Base-by-base conservation (phyloP, 2,888 invertebrate genomes). In the Cordylochernes scorpioides region DNA sequence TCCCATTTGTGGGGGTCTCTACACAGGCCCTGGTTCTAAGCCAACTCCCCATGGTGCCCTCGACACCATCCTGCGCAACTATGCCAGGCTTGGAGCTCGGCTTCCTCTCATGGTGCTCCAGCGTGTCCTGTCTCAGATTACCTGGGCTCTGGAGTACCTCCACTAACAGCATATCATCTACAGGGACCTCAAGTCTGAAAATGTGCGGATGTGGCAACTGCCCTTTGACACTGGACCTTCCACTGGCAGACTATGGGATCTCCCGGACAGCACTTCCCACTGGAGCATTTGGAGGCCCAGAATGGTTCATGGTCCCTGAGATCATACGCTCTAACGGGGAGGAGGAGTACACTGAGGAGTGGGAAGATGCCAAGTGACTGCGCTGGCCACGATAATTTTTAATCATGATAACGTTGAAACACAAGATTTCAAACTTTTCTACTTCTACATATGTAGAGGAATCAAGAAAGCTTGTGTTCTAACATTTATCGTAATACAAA, bases 261-360 rank as follows among this genome's bases (percentile, higher is more conserved):
- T 82, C 82, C 45, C 62, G 84, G 24, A 61, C 73, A 39, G 80
- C 72, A 2, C 63, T 82, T 6, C 80, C 84, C 0, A 77, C 77
- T 2, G 82, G 84, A 1, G 75, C 82, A 0, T 94, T 91, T 57
- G 94, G 91, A 1, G 94, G 97, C 2, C 97, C 97, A 0, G 86
- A 88, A 55, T 94, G 94, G 1, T 97, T 91, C 52, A 97, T 97
- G 80, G 97, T 94, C 3, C 97, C 94, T 0, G 94, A 97, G 60
- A 94, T 97, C 40, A 80, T 94, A 61, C 64, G 82, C 27, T 88
- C 84, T 53, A 94, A 91, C 50, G 97, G 97, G 0, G 94, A 94
- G 51, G 88, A 91, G 51, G 88, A 91, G 45, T 97, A 97, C 45
- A 94, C 88, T 0, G 88, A 91, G 48, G 94, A 94, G 63, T n/a